Evolutionary conservation across 2,888 invertebrate species (phyloP), one percentile per base, ranked within the genome.

Genomic region (Rotaria macrura): DNA sequence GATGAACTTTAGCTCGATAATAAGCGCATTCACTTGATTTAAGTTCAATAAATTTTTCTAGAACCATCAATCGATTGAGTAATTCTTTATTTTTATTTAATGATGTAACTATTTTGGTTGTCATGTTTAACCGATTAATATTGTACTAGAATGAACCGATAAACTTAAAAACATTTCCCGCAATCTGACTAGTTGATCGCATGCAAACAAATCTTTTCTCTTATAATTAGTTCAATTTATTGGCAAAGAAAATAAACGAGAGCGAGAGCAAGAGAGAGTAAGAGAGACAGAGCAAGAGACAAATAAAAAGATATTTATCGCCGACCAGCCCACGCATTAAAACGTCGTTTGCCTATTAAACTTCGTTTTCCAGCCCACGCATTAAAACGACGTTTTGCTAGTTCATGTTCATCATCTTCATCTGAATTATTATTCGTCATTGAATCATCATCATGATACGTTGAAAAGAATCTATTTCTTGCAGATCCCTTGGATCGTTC

Each of bases 281-380:
- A 17, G 49, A 17, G 14, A 34, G 65, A 54, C 29, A 34, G 34
- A 17, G 14, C 12, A 34, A 54, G 14, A 34, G 34, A 65, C 5
- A 38, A 65, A 65, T 20, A 65, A 20, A 65, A 65, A 20, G 65
- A 65, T 34, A 14, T 65, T 65, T 65, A 65, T 65, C 79, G 79
- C 43, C 43, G 40, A 79, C 79, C 79, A n/a, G 79, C 79, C 79
- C 79, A 79, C 43, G 79, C 79, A 79, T 79, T 79, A 43, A 79
- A 79, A 79, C 79, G 79, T 79, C 79, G 79, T 43, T 79, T 79
- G 40, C 23, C 38, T n/a, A 43, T 1, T 12, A 79, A 1, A 25
- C 25, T 40, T 43, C 79, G 79, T 40, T 79, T 79, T 43, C 79
- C 79, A 79, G 79, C 79, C 79, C 79, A 79, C 10, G 79, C 79